phyloP scores from a whole-genome alignment of 2,797 vertebrate species.

The Manis crassicaudata region DNA sequence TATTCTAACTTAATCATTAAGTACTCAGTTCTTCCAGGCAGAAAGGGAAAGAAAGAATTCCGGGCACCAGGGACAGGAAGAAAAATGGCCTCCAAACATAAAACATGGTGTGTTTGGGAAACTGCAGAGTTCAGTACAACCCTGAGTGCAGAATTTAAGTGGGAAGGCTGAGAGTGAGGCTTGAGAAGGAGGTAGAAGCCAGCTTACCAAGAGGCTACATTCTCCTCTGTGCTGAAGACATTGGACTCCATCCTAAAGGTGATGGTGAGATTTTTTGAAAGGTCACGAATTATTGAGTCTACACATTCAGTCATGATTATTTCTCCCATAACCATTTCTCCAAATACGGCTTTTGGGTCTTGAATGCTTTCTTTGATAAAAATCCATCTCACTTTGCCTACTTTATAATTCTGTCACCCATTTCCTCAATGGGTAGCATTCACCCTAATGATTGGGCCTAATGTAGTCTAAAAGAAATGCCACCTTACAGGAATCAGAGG shows the following conservation, averaged over 20 bases:
- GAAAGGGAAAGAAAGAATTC: neutral
- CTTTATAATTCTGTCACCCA: neutral
- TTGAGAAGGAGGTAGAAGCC: neutral
- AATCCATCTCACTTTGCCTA: constrained; percentile 15
- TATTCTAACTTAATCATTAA: neutral
- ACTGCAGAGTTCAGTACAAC: neutral
- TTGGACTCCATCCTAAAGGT: neutral
- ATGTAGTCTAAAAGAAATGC: constrained; percentile 52
- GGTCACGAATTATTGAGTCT: neutral
- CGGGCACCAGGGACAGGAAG: neutral
- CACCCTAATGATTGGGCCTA: constrained; percentile 3
- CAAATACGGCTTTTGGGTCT: neutral
- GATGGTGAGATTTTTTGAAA: neutral
- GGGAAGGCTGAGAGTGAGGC: neutral
- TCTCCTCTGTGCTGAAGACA: neutral
- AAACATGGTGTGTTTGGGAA: neutral
- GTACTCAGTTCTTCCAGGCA: neutral
- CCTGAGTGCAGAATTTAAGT: neutral
- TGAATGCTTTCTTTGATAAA: neutral
- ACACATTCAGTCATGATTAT: neutral
- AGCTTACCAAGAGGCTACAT: rapidly evolving
- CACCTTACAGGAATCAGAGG: constrained; percentile 37
- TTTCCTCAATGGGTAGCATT: neutral
- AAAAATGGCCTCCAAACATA: neutral
- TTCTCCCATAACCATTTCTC: neutral